phyloP scores from a whole-genome alignment of 2,113 vertebrate genomes.

The Emydocephalus ijimae region DNA sequence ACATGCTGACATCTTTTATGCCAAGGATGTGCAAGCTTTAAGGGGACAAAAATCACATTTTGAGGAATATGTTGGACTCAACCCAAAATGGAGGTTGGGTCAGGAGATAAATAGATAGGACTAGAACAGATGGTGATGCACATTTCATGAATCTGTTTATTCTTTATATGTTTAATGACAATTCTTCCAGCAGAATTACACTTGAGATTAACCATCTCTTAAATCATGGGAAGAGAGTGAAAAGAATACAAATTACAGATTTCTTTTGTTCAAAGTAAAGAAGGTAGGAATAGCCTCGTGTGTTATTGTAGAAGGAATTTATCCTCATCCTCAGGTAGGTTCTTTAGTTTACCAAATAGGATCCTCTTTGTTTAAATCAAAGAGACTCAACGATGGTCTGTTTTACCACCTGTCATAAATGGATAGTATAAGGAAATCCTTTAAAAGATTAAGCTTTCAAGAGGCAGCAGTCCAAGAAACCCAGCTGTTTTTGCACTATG shows the following conservation, averaged over 20 bases:
- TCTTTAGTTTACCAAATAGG: not conserved
- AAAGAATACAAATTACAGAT: constrained; percentile 25
- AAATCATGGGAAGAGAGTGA: not conserved
- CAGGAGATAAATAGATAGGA: not conserved
- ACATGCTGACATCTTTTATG: not conserved
- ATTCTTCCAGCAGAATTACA: not conserved
- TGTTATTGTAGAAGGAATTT: not conserved
- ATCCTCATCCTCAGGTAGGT: not conserved
- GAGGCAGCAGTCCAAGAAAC: not conserved
- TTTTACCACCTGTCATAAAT: not conserved
- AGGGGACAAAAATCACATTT: not conserved
- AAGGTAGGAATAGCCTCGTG: not conserved
- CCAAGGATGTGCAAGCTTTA: not conserved
- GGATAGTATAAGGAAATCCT: not conserved
- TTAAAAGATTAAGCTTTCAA: not conserved
- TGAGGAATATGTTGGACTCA: not conserved
- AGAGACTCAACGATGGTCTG: not conserved
- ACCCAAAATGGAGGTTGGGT: not conserved
- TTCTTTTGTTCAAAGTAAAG: not conserved
- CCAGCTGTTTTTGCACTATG: not conserved
- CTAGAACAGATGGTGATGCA: not conserved
- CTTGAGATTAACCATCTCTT: not conserved
- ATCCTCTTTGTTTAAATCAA: not conserved
- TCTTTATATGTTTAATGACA: not conserved
- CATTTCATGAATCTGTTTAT: not conserved